Base-by-base conservation (phyloP, 2,888 invertebrate genomes). In the Cantharis rufa region DNA sequence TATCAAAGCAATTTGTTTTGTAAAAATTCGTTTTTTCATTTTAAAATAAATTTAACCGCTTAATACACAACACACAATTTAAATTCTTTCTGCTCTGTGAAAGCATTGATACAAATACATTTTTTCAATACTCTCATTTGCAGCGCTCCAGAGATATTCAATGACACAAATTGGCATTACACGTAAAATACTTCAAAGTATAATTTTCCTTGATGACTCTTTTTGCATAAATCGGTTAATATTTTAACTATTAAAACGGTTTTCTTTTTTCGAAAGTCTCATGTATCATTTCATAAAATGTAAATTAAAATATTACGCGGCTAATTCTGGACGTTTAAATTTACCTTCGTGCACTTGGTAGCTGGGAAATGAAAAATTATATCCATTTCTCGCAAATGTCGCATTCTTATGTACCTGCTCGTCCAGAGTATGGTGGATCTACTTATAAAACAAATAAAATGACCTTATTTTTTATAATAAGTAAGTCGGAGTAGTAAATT, bases 311-410 rank as follows among this genome's bases (percentile, higher is more conserved):
- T 72, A 78, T 72, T 32, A 69, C 32, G 18, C n/a, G 62, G 27
- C 62, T 75, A 70, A 72, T 78, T 70, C 62, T 61, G 78, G 18
- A 72, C 74, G 75, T 62, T 72, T 72, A 75, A 78, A 78, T 75
- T 78, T 78, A 75, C 71, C 72, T 78, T 75, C 66, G 71, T 75
- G 69, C 32, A 69, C 70, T 72, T 21, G 48, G 62, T 70, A 64
- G 61, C 62, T 74, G 66, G 69, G 61, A 72, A 75, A 78, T 78
- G 75, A 78, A 78, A 76, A 75, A 78, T 78, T 75, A 78, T 69
- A 66, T 73, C 73, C 72, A 75, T 78, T 78, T 63, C 75, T 75
- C 63, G 73, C 78, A 78, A 75, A 78, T 78, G 78, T 76, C 76
- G 73, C 78, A 66, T 71, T 69, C 66, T 74, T 27, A 21, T n/a